phyloP scores from a whole-genome alignment of 2,797 vertebrate species.

The Vultur gryphus region DNA sequence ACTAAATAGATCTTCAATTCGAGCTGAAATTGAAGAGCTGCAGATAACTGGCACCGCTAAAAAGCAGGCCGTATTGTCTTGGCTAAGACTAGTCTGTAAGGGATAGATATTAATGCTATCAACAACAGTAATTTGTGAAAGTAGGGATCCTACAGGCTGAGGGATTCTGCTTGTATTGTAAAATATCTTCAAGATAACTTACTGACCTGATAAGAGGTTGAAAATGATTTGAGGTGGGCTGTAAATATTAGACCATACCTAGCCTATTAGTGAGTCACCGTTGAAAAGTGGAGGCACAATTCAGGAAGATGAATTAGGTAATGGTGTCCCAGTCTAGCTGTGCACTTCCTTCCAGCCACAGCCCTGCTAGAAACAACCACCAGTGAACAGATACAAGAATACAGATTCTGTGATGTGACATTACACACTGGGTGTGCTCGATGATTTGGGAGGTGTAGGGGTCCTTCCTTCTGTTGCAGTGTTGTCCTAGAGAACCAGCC shows the following conservation, averaged over 20 bases:
- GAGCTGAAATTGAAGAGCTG: background rate
- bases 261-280: background rate
- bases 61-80: background rate
- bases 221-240: background rate
- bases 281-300: background rate
- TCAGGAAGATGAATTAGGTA: background rate
- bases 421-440: background rate
- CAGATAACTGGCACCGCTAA: background rate
- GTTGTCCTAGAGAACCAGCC: background rate
- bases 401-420: background rate
- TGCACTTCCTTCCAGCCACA: background rate
- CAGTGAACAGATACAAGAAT: fast-evolving
- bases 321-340: background rate
- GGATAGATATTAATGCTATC: background rate
- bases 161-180: background rate
- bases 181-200: background rate
- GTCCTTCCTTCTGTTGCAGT: background rate
- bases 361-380: background rate
- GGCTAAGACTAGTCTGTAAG: background rate
- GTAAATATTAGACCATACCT: background rate
- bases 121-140: background rate
- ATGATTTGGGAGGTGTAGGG: background rate
- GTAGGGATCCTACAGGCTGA: background rate
- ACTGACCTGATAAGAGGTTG: background rate
- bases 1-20: background rate